phyloP scores from a whole-genome alignment of 1,140 invertebrate species.

The Camponotus vicinus region DNA sequence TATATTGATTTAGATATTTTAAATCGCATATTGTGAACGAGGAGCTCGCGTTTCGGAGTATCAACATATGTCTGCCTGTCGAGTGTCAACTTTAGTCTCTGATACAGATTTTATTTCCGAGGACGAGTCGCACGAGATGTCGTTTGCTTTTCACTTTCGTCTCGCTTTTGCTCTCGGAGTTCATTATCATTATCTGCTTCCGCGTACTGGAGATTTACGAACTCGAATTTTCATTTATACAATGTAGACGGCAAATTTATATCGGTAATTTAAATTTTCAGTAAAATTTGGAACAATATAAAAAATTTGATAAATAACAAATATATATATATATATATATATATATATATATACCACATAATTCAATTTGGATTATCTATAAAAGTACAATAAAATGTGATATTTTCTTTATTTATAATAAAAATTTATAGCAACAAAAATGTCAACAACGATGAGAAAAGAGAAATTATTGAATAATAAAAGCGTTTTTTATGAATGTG shows the following conservation, averaged over 20 bases:
- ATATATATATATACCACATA: too few species aligned
- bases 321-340: background rate
- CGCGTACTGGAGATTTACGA: constrained; percentile 8
- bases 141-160: constrained; percentile 49
- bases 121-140: background rate
- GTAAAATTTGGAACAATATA: background rate
- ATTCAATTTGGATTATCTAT: background rate
- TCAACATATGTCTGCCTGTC: constrained; percentile 33
- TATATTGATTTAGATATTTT: background rate
- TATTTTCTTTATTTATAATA: constrained; percentile 13
- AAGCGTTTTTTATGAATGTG: background rate
- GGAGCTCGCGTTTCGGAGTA: background rate
- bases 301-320: background rate
- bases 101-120: constrained; percentile 50
- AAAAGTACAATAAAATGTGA: background rate
- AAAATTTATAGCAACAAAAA: background rate
- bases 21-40: background rate
- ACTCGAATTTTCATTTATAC: constrained; percentile 10
- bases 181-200: constrained; percentile 49
- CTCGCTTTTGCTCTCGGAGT: constrained; percentile 11
- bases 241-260: background rate
- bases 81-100: constrained; percentile 39
- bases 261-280: background rate
- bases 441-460: background rate
- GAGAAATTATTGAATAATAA: background rate